phyloP scores from a whole-genome alignment of 2,113 vertebrate genomes.

The Alethe diademata region DNA sequence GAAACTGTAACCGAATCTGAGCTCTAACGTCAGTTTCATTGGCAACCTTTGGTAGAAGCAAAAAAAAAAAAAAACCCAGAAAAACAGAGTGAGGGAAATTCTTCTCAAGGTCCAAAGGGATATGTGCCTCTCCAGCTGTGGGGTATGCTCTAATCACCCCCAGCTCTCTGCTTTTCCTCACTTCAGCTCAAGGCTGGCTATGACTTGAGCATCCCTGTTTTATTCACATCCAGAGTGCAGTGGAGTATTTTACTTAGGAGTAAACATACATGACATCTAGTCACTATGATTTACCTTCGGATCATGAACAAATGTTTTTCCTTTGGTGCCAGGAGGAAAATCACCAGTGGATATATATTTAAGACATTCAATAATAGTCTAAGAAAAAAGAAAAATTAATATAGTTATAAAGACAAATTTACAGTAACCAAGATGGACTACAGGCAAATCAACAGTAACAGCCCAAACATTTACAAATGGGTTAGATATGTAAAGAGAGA shows the following conservation, averaged over 20 bases:
- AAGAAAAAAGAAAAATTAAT: slow-evolving; percentile 39
- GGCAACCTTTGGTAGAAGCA: slow-evolving; percentile 78
- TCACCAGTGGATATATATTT: slow-evolving; percentile 93
- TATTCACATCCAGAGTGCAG: background rate
- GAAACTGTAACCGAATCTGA: slow-evolving; percentile 91
- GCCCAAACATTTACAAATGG: background rate
- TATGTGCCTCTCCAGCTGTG: background rate
- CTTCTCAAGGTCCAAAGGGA: background rate
- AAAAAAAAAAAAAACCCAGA: background rate
- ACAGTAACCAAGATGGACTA: background rate
- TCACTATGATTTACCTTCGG: slow-evolving; percentile 83
- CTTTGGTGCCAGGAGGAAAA: slow-evolving; percentile 96
- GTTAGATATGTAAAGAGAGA: background rate
- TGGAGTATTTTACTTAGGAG: background rate
- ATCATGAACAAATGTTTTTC: slow-evolving; percentile 94
- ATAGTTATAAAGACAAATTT: background rate
- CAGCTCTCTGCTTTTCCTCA: background rate
- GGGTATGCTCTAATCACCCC: background rate
- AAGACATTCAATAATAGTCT: slow-evolving; percentile 98
- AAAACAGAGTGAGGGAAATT: background rate
- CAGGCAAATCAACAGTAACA: background rate
- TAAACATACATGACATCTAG: background rate
- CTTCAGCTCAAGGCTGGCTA: background rate
- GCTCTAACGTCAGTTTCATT: slow-evolving; percentile 95
- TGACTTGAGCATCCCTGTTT: background rate